Percentiles rank a stretch among this genome's conserved stretches.
Evolutionary conservation across 2,888 invertebrate species (phyloP).

Genomic region (Onthophagus sagittarius): DNA sequence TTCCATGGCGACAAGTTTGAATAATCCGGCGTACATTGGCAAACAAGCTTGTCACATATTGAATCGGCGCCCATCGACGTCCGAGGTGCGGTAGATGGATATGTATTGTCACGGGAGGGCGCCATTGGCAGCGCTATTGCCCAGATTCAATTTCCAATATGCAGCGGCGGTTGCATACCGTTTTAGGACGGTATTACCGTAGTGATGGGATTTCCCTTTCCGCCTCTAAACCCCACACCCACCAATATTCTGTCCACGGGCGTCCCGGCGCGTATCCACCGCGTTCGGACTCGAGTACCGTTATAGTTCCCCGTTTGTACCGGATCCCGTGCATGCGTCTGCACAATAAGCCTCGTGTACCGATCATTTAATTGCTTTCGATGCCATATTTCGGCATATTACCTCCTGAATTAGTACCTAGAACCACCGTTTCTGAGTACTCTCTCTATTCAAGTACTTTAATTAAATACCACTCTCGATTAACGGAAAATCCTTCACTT

Average conservation of each 20-base stretch:
- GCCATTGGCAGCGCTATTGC: conserved; percentile 45
- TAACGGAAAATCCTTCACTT: conserved; percentile 24
- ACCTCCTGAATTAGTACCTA: conserved; percentile 30
- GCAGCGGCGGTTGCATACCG: conserved; percentile 39
- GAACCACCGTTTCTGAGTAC: conserved; percentile 30
- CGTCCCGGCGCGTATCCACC: conserved; percentile 27
- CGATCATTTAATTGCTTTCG: conserved; percentile 44
- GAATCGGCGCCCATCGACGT: conserved; percentile 36
- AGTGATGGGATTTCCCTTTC: conserved; percentile 44
- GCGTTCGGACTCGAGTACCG: conserved; percentile 32
- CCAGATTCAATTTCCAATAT: conserved; percentile 50
- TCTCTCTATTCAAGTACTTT: conserved; percentile 27
- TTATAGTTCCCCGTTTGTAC: conserved; percentile 33
- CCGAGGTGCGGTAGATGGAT: conserved; percentile 37
- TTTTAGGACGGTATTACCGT: conserved; percentile 43
- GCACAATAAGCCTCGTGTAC: conserved; percentile 35
- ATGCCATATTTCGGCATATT: conserved; percentile 42
- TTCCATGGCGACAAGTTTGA: conserved; percentile 46
- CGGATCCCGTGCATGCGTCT: conserved; percentile 29
- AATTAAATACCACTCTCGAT: conserved; percentile 40
- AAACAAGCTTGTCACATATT: conserved; percentile 47
- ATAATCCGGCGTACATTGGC: conserved; percentile 45
- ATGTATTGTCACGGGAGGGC: conserved; percentile 44
- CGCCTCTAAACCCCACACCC: conserved; percentile 23
- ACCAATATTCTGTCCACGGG: conserved; percentile 29